Conservation (phyloP, 2,888 invertebrate genomes). For the Apamea monoglypha region DNA sequence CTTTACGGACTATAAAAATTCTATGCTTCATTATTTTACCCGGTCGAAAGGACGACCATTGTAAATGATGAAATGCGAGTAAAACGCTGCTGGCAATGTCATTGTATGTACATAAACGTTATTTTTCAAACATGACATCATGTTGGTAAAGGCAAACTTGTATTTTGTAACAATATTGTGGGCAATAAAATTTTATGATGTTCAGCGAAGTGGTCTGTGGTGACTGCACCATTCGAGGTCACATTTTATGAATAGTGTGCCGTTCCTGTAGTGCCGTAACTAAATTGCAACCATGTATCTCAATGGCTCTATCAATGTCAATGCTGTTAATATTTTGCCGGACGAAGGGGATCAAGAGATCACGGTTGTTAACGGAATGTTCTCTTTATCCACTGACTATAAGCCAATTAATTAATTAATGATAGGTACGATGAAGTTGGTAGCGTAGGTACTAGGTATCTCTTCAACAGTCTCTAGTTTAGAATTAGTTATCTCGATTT, state of each 20-base stretch:
- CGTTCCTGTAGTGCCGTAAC: slow-evolving; percentile 60
- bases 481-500: background rate
- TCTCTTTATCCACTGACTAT: slow-evolving; percentile 9
- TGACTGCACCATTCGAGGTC: slow-evolving; percentile 73
- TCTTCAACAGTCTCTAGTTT: background rate
- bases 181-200: slow-evolving; percentile 79
- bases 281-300: slow-evolving; percentile 63
- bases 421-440: background rate
- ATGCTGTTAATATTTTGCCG: slow-evolving; percentile 31
- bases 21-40: slow-evolving; percentile 49
- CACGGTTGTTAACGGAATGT: slow-evolving; percentile 5
- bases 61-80: slow-evolving; percentile 47
- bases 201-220: slow-evolving; percentile 62
- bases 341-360: background rate
- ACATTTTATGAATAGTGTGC: slow-evolving; percentile 68
- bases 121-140: slow-evolving; percentile 77
- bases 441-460: background rate
- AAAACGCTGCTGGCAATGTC: slow-evolving; percentile 67
- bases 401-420: slow-evolving; percentile 11
- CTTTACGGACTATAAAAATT: slow-evolving; percentile 31
- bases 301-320: slow-evolving; percentile 61
- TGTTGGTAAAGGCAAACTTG: slow-evolving; percentile 68
- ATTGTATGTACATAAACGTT: slow-evolving; percentile 59
- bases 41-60: slow-evolving; percentile 38
- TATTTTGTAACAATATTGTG: slow-evolving; percentile 69